Percentiles rank a stretch among this genome's conserved stretches.
These are phyloP conservation scores for Chaetogeoica ovagalla DNA, from an alignment of 2,888 invertebrate genomes.

Conservation along the genomic window DNA sequence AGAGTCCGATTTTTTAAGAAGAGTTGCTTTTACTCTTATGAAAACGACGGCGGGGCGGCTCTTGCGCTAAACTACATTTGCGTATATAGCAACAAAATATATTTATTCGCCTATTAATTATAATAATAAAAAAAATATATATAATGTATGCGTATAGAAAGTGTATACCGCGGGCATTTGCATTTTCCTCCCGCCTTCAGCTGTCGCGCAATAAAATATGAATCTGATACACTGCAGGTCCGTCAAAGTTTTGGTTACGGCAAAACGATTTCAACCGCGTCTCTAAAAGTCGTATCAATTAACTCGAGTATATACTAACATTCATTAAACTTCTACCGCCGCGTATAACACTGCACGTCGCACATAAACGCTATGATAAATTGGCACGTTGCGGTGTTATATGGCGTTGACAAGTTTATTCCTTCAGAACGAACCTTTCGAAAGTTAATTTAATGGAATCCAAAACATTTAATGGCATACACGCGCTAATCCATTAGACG, in stretches of 20 bases:
- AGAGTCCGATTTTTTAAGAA: too few relatives aligned
- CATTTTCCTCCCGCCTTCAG: not conserved
- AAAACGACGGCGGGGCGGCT: too few relatives aligned
- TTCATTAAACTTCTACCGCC: not conserved
- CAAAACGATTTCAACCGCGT: conserved; percentile 18
- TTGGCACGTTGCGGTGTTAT: conserved; percentile 16
- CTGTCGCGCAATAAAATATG: not conserved
- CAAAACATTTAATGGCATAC: conserved; percentile 9
- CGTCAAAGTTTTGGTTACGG: conserved; percentile 19
- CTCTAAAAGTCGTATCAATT: conserved; percentile 29
- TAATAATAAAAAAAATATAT: too few relatives aligned
- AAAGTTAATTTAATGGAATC: not conserved
- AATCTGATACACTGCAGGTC: not conserved
- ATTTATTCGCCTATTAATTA: too few relatives aligned
- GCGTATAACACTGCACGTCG: not conserved
- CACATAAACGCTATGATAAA: not conserved
- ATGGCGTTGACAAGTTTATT: conserved; percentile 16
- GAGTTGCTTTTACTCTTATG: too few relatives aligned
- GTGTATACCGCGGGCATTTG: too few relatives aligned
- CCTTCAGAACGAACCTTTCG: conserved; percentile 1
- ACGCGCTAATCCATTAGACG: too few relatives aligned
- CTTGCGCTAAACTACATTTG: too few relatives aligned
- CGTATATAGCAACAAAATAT: too few relatives aligned
- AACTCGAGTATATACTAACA: not conserved
- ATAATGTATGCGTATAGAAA: too few relatives aligned